A percentile compares a stretch with the other conserved stretches of the same genome.
Evolutionary conservation across 2,888 invertebrate species (phyloP).

Genomic region (Eupithecia abbreviata): DNA sequence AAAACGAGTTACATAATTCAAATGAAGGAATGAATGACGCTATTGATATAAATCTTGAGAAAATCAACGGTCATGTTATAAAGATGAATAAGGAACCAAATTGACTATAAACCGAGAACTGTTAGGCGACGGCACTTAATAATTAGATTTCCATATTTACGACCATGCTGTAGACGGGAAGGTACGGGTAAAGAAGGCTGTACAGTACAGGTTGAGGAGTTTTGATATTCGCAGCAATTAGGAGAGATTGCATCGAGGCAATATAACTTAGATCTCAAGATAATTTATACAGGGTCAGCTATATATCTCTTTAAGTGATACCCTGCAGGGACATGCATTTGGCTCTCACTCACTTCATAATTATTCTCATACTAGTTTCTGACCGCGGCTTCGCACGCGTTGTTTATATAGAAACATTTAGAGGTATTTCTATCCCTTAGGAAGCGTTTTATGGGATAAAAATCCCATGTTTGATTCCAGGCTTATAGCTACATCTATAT

Average conservation of each 20-base stretch:
- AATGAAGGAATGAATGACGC: slow-evolving; percentile 60
- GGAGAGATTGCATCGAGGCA: slow-evolving; percentile 46
- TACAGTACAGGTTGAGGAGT: slow-evolving; percentile 41
- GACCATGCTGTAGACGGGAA: slow-evolving; percentile 40
- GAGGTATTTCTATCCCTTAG: too few relatives aligned
- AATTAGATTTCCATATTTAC: slow-evolving; percentile 53
- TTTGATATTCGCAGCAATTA: slow-evolving; percentile 47
- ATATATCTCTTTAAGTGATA: slow-evolving; percentile 5
- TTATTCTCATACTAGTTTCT: background rate
- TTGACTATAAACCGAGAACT: slow-evolving; percentile 44
- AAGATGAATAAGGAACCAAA: slow-evolving; percentile 57
- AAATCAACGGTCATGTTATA: slow-evolving; percentile 58
- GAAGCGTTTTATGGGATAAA: too few relatives aligned
- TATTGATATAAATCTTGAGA: slow-evolving; percentile 62
- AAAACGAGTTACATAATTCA: slow-evolving; percentile 68
- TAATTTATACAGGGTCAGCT: background rate
- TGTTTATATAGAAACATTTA: too few relatives aligned
- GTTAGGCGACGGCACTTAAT: slow-evolving; percentile 50
- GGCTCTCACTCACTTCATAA: background rate
- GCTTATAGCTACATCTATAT: too few relatives aligned
- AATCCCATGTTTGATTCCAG: too few relatives aligned
- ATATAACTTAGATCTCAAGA: slow-evolving; percentile 14
- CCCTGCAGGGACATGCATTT: background rate
- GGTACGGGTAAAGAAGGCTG: slow-evolving; percentile 32
- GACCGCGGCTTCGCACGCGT: too few relatives aligned